Evolutionary conservation across 2,888 invertebrate species (phyloP), one percentile per base, ranked within the genome.

Genomic region (Sclerodermus sp.): DNA sequence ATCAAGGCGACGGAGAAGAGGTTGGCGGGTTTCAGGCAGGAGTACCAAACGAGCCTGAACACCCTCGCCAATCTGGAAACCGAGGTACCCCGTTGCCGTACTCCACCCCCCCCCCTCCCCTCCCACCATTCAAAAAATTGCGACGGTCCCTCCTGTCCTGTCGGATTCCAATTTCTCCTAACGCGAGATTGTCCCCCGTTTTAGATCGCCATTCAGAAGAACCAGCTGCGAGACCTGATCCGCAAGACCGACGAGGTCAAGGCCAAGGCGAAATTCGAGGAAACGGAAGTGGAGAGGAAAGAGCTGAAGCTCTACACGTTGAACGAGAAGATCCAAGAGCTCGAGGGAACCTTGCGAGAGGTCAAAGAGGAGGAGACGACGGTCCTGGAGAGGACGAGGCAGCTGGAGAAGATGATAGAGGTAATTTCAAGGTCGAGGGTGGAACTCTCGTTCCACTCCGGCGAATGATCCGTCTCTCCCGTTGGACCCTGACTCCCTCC

Each of bases 341-440:
- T 85, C 13, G 82, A 81, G 63, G 68, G 67, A 4, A 84, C 84
- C 63, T 52, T 83, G 29, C 64, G 76, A 4, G 82, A 83, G 1
- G 79, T 86, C 1, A 71, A 77, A 34, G 80, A 82, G 55, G 81
- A 82, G 62, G 79, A 81, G 3, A 79, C 84, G 63, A 81, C 83
- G 16, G 79, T 85, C 0, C 82, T 82, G 36, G 86, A 85, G 63
- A 79, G 85, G 30, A 80, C 83, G 0, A 83, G 80, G 45, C 82
- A 85, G 62, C 74, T 88, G 6, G 83, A 87, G 66, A 81, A 83
- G 18, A 83, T 88, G 73, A 76, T 87, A 14, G 82, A 82, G 57
- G 78, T 78, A n/a, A n/a, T n/a, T n/a, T n/a, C n/a, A n/a, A n/a
- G n/a, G n/a, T n/a, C n/a, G n/a, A n/a, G n/a, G n/a, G n/a, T n/a